Conservation (phyloP, 2,113 vertebrate genomes). For the Nothocercus nigrocapillus region DNA sequence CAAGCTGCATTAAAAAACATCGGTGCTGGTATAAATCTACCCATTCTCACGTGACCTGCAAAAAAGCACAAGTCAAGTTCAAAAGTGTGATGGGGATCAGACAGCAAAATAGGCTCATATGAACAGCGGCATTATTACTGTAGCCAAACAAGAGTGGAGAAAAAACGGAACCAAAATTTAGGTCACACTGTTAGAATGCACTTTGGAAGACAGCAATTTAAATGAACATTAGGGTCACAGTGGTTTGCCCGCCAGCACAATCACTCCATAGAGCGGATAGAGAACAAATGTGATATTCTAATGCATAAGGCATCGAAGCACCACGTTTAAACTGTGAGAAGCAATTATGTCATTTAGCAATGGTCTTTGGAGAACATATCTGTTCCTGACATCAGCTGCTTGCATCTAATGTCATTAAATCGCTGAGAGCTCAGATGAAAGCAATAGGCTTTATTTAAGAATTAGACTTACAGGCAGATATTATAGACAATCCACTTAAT, state of each 20-base stretch:
- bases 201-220: conserved; percentile 1
- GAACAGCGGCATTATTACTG: not conserved
- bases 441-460: not conserved
- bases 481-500: not conserved
- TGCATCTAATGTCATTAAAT: not conserved
- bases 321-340: not conserved
- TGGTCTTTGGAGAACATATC: not conserved
- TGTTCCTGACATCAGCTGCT: not conserved
- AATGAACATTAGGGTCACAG: not conserved
- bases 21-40: not conserved
- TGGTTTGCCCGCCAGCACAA: not conserved
- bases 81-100: not conserved
- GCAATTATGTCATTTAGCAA: not conserved
- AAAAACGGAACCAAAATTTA: conserved; percentile 21
- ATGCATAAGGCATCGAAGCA: not conserved
- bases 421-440: not conserved
- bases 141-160: not conserved
- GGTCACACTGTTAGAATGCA: not conserved
- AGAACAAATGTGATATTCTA: not conserved
- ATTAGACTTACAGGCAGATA: not conserved
- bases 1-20: not conserved
- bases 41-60: not conserved
- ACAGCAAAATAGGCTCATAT: not conserved
- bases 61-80: not conserved
- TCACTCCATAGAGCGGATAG: not conserved